A percentile compares a stretch with the other conserved stretches of the same genome.
These are phyloP conservation scores for Parasteatoda tepidariorum DNA, from an alignment of 1,140 invertebrate genomes.

Conservation along the genomic window DNA sequence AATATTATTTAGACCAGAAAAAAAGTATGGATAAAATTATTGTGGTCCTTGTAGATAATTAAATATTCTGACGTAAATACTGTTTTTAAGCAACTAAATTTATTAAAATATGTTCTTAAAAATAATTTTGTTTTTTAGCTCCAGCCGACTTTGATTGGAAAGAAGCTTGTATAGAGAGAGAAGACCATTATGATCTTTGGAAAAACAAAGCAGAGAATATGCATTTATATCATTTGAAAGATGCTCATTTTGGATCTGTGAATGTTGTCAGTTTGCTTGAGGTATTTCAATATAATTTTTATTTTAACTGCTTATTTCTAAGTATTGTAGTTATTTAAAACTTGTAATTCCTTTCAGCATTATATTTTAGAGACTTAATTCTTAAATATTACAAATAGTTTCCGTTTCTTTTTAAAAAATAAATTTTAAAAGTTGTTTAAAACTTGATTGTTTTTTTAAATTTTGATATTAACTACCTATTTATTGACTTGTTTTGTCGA, in stretches of 20 bases:
- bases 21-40: too few species aligned
- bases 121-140: not conserved
- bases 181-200: slow-evolving; percentile 55
- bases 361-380: too few species aligned
- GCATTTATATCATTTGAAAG: slow-evolving; percentile 21
- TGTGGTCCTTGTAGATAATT: too few species aligned
- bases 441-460: too few species aligned
- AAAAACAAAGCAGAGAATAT: slow-evolving; percentile 33
- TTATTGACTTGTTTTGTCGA: too few species aligned
- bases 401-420: too few species aligned
- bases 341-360: too few species aligned
- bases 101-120: not conserved
- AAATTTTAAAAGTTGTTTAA: too few species aligned
- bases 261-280: slow-evolving; percentile 58
- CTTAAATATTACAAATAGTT: too few species aligned
- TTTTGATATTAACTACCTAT: too few species aligned
- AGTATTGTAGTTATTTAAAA: not conserved
- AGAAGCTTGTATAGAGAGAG: slow-evolving; percentile 52
- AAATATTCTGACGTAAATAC: too few species aligned
- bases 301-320: not conserved
- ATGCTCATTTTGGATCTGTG: slow-evolving; percentile 55
- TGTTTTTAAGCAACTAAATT: not conserved
- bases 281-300: slow-evolving; percentile 5
- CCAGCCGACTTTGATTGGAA: slow-evolving; percentile 58
- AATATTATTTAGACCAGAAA: too few species aligned